phyloP scores from a whole-genome alignment of 2,797 vertebrate genomes.

The Fratercula arctica region DNA sequence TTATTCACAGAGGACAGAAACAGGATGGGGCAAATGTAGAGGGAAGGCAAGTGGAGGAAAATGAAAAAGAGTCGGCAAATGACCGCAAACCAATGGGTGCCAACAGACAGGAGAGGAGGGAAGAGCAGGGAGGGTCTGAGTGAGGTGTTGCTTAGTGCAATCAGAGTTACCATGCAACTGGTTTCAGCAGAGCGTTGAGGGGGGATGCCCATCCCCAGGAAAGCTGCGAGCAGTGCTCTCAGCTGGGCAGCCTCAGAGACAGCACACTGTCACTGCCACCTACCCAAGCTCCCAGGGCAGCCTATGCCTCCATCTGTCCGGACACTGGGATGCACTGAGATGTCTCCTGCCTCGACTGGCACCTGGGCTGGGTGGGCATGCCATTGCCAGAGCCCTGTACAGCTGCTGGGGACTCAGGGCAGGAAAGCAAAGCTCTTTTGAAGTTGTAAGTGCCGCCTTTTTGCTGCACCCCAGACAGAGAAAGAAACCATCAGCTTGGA shows the following conservation, averaged over 20 bases:
- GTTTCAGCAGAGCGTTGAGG: background rate
- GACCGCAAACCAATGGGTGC: background rate
- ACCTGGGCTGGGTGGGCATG: background rate
- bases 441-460: background rate
- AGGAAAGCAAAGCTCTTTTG: background rate
- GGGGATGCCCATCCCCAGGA: background rate
- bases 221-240: background rate
- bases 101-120: background rate
- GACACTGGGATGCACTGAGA: background rate
- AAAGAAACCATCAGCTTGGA: background rate
- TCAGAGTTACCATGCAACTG: background rate
- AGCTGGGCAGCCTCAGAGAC: background rate
- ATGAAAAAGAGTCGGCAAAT: background rate
- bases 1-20: background rate
- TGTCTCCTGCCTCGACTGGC: background rate
- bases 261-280: background rate
- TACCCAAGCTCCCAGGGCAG: background rate
- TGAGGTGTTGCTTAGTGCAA: background rate
- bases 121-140: background rate
- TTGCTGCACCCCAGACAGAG: background rate
- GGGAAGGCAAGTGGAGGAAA: background rate
- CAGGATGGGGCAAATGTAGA: background rate
- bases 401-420: background rate
- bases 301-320: background rate
- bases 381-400: background rate